Evolutionary conservation across 2,113 vertebrate genomes (phyloP).

Genomic region (Leucopsar rothschildi): DNA sequence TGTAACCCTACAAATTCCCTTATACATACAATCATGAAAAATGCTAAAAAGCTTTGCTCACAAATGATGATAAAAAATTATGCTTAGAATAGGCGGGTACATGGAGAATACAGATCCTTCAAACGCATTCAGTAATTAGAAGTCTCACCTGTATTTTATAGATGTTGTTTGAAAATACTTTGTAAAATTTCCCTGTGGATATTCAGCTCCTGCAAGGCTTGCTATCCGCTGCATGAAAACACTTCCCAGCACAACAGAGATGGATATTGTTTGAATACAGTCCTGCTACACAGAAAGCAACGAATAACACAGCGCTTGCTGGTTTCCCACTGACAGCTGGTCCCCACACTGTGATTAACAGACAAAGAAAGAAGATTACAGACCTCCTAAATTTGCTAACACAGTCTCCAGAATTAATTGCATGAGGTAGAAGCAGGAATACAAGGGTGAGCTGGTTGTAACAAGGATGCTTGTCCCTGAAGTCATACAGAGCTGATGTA

Average conservation of each 20-base stretch:
- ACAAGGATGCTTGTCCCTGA: not conserved
- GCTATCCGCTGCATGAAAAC: not conserved
- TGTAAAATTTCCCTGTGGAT: not conserved
- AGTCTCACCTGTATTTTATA: not conserved
- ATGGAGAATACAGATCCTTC: not conserved
- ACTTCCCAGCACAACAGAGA: not conserved
- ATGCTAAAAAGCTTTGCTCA: not conserved
- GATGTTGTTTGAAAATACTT: not conserved
- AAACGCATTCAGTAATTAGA: not conserved
- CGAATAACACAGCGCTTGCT: not conserved
- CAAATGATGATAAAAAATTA: not conserved
- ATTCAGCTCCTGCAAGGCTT: not conserved
- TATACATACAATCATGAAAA: not conserved
- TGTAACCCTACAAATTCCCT: not conserved
- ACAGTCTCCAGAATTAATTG: not conserved
- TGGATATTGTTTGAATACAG: not conserved
- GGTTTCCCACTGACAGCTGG: not conserved
- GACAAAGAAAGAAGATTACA: constrained; percentile 10
- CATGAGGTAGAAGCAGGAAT: not conserved
- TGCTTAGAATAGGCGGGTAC: not conserved
- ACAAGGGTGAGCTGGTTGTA: not conserved
- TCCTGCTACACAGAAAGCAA: not conserved
- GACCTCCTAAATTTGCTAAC: not conserved
- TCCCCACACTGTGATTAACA: not conserved
- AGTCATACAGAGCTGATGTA: not conserved